Evolutionary conservation across 2,888 invertebrate species (phyloP), one percentile per base, ranked within the genome.

Genomic region (Luffia ferchaultella): DNA sequence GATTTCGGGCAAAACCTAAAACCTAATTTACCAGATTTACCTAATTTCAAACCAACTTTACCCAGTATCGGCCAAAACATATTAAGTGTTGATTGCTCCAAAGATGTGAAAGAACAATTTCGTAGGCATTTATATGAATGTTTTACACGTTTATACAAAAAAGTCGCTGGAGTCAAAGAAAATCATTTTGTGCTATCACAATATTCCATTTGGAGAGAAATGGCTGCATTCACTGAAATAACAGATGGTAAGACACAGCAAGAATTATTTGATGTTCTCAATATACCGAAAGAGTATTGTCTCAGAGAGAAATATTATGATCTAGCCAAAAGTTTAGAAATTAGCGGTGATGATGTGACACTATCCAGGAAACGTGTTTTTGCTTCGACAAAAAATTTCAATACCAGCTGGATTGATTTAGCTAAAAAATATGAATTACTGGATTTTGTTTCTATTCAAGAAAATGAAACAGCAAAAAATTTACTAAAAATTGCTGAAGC

Each of bases 131-230:
- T 54, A 2, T 54, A 53, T 41, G 52, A 50, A 16, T 55, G 55
- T 20, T 54, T 54, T 7, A 52, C 55, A n/a, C 40, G 46, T 7
- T 17, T 57, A 19, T 54, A 46, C 49, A 55, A 57, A 42, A 41
- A 47, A 18, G 52, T 55, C 16, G 54, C 57, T 2, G 12, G 40
- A 49, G 2, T 44, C 1, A 45, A 49, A 41, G 45, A 51, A 42
- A 51, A 55, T 1, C 57, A 66, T 41, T 64, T 65, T 16, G 59
- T 58, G 0, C 52, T 63, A 19, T 67, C 67, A 0, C 63, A 63
- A 0, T 55, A 52, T 12, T 55, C 60, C 0, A 55, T 64, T 1
- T 68, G 67, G 68, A 20, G 62, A 1, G 55, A 62, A 0, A 42
- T 67, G 1, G 54, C 65, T 2, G 61, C 62, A 1, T 48, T 68